Conservation (phyloP, 2,888 invertebrate genomes). For the Ormyrus nitidulus region DNA sequence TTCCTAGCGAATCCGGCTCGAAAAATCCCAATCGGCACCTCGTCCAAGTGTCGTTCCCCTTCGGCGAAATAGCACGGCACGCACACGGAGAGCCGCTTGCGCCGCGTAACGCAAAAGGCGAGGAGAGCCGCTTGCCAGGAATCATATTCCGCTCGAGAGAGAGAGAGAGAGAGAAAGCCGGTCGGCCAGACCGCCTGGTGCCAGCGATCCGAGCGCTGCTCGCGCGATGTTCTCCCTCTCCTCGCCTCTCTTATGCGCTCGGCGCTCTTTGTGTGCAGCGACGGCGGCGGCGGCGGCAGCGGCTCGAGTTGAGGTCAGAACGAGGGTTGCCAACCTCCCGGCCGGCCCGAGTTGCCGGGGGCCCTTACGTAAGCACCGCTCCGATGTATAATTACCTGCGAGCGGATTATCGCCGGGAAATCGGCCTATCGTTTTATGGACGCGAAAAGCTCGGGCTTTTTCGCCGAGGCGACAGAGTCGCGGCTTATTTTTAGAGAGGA, state of each 20-base stretch:
- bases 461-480: not conserved
- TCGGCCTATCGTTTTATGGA: no score
- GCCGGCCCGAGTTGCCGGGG: not conserved
- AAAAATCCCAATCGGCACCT: constrained; percentile 42
- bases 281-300: no score
- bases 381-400: constrained; percentile 60
- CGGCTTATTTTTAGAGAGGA: not conserved
- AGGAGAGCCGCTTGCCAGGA: constrained; percentile 43
- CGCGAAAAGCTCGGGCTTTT: no score
- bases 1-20: not conserved
- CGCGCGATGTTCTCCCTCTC: constrained; percentile 60
- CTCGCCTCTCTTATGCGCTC: constrained; percentile 7
- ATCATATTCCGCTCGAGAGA: constrained; percentile 23
- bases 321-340: constrained; percentile 59
- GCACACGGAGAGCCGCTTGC: not conserved
- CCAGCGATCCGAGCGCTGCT: constrained; percentile 63
- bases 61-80: constrained; percentile 42
- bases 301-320: not conserved
- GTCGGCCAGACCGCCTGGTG: constrained; percentile 73
- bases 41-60: constrained; percentile 44
- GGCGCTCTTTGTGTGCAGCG: no score
- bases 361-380: constrained; percentile 60
- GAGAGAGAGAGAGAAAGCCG: constrained; percentile 54
- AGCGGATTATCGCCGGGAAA: not conserved
- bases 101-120: constrained; percentile 34